These are phyloP conservation scores for Pheosia gnoma DNA, from an alignment of 2,888 invertebrate genomes.

Conservation along the genomic window DNA sequence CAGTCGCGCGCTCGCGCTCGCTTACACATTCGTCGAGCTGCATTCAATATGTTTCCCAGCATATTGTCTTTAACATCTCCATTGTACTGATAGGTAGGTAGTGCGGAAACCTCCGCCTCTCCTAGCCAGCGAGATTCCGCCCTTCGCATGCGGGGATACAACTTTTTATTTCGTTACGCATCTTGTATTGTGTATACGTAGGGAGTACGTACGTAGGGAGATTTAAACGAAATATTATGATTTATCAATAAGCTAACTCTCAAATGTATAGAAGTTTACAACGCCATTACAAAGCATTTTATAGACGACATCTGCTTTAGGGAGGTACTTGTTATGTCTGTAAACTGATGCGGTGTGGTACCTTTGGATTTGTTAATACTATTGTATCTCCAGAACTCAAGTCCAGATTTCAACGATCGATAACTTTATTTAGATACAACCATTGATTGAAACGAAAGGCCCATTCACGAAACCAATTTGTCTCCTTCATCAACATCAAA, in stretches of 20 bases:
- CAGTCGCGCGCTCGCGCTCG: conserved; percentile 75
- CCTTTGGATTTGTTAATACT: too few relatives aligned
- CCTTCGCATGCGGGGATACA: neutral
- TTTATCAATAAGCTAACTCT: neutral
- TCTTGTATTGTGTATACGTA: neutral
- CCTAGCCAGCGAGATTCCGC: conserved; percentile 6
- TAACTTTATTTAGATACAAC: too few relatives aligned
- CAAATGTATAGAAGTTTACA: neutral
- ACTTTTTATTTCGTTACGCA: neutral
- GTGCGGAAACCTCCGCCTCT: conserved; percentile 46
- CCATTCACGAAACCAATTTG: too few relatives aligned
- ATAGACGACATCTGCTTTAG: too few relatives aligned
- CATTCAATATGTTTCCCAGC: conserved; percentile 82
- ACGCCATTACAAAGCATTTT: too few relatives aligned
- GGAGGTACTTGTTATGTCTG: too few relatives aligned
- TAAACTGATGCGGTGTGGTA: too few relatives aligned
- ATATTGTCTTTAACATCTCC: conserved; percentile 84
- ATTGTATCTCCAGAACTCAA: too few relatives aligned
- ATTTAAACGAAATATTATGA: neutral
- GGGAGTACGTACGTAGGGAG: neutral
- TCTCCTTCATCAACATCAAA: too few relatives aligned
- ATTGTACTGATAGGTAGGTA: conserved; percentile 72
- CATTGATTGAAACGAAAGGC: too few relatives aligned
- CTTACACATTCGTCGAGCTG: conserved; percentile 81
- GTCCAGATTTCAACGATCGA: too few relatives aligned